Conservation (phyloP, 2,113 vertebrate genomes). For the Cricetomys ansorgei region DNA sequence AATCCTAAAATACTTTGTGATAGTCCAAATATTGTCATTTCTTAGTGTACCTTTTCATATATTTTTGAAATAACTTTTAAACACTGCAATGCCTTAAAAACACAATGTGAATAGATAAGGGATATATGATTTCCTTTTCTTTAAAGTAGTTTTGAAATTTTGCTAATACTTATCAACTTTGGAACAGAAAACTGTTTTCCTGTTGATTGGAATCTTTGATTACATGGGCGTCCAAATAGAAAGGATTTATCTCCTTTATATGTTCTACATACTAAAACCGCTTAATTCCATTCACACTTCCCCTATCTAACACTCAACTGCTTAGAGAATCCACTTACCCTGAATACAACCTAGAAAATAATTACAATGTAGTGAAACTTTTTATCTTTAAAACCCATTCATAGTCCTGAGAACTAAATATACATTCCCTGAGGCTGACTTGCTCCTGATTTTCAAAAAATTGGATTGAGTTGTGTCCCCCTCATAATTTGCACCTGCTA, state of each 20-base stretch:
- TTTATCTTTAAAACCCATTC: conserved; percentile 19
- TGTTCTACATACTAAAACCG: neutral
- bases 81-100: conserved; percentile 26
- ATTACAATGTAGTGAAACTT: conserved; percentile 4
- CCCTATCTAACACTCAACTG: conserved; percentile 24
- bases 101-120: neutral
- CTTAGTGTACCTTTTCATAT: conserved; percentile 24
- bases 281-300: neutral
- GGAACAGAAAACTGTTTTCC: conserved; percentile 47
- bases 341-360: conserved; percentile 45
- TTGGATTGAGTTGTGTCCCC: neutral
- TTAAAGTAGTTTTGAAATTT: conserved; percentile 61
- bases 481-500: conserved; percentile 30
- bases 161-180: conserved; percentile 49
- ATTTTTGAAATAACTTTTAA: conserved; percentile 61
- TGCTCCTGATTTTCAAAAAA: conserved; percentile 4
- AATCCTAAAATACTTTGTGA: conserved; percentile 34
- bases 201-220: conserved; percentile 50
- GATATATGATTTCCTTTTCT: conserved; percentile 8
- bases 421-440: neutral
- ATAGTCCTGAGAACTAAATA: neutral
- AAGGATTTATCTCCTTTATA: conserved; percentile 46
- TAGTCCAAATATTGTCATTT: conserved; percentile 43
- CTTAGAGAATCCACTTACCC: conserved; percentile 41
- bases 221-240: conserved; percentile 41